phyloP scores from a whole-genome alignment of 2,113 vertebrate genomes.

The Sclerurus mexicanus region DNA sequence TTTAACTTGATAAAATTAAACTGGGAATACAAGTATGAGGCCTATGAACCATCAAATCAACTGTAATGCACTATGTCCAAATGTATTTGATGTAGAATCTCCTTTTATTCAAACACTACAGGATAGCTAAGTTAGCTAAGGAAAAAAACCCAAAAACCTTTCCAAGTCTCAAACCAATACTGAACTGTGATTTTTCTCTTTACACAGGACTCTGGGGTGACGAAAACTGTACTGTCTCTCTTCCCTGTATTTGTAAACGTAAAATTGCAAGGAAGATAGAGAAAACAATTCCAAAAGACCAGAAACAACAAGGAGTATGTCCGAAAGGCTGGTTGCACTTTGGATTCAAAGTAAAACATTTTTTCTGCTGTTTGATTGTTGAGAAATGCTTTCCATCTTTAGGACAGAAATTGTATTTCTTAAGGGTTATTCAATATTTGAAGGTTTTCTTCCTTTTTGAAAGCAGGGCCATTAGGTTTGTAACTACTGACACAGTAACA shows the following conservation, averaged over 20 bases:
- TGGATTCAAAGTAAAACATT: conserved; percentile 84
- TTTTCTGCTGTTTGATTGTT: background rate
- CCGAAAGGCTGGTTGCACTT: conserved; percentile 92
- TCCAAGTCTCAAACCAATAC: background rate
- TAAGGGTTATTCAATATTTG: background rate
- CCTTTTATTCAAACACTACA: background rate
- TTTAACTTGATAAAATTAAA: background rate
- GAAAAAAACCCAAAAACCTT: background rate
- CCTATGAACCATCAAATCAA: background rate
- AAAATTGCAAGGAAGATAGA: conserved; percentile 79
- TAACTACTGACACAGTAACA: background rate
- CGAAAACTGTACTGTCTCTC: conserved; percentile 75
- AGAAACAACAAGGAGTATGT: conserved; percentile 80
- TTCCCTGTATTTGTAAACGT: conserved; percentile 88
- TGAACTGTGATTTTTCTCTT: background rate
- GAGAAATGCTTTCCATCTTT: background rate
- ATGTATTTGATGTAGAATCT: background rate
- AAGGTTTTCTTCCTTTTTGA: background rate
- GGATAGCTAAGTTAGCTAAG: background rate
- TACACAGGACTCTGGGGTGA: conserved; percentile 84
- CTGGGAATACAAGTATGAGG: background rate
- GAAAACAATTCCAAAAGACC: conserved; percentile 72
- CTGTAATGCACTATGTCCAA: background rate
- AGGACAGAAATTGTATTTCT: background rate
- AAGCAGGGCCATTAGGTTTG: background rate